Base-by-base conservation (phyloP, 2,888 invertebrate species). In the Gymnosoma rotundatum region DNA sequence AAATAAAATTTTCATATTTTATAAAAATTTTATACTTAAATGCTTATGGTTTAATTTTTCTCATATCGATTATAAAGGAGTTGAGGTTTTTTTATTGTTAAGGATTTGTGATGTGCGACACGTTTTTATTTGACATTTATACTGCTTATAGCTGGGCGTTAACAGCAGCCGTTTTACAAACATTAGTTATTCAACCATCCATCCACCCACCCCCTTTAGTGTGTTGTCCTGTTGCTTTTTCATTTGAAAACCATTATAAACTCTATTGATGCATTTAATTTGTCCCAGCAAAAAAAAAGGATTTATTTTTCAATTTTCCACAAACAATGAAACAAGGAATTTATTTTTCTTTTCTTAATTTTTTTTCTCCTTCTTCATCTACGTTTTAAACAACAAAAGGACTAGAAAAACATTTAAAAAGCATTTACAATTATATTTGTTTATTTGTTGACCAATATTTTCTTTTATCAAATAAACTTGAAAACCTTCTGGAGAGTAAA, bases 391-490 rank as follows among this genome's bases (percentile, higher is more conserved):
- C 48, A 66, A 67, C 48, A 72, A 42, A 66, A 66, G 56, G 66
- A 38, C 48, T 60, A 16, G 36, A 66, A 73, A 73, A 58, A 73
- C 83, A 74, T 84, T 84, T 83, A 80, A 83, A 81, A 74, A 83
- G 50, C 79, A 74, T 72, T 70, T 78, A 63, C 32, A 63, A 70
- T 78, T 66, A 20, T 60, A 45, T 74, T n/a, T 50, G 42, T 70
- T 74, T 75, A 58, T 75, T 70, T 81, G 70, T 36, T 82, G 75
- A 82, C 81, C 81, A 82, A 82, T 76, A 82, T 82, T 76, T 75
- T 67, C 48, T 58, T 78, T 81, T 70, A 67, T 70, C 81, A 78
- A 84, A 84, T 74, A 81, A 84, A 84, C 78, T 25, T 61, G 32
- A 66, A 81, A 69, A 56, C 63, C 50, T 73, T 72, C 52, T 48